A percentile compares a stretch with the other conserved stretches of the same genome.
Evolutionary conservation across 2,888 invertebrate genomes (phyloP).

Genomic region (Limenitis camilla): DNA sequence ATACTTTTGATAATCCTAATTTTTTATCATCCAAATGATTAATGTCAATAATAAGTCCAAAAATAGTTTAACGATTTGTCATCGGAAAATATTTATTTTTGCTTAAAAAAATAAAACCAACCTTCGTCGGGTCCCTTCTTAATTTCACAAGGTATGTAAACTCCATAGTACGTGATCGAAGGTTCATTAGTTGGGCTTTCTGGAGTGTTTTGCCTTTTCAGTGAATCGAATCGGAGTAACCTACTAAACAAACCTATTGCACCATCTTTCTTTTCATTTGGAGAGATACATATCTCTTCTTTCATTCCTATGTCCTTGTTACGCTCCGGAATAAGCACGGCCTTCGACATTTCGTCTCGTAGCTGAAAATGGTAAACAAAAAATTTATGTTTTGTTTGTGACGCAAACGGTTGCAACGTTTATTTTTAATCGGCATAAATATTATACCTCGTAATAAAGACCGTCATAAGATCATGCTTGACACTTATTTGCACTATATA

Average conservation of each 20-base stretch:
- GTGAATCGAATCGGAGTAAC: constrained; percentile 52
- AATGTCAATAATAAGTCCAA: no score
- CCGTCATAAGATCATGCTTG: constrained; percentile 59
- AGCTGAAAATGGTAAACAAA: constrained; percentile 59
- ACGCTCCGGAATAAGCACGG: constrained; percentile 57
- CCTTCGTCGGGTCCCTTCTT: constrained; percentile 71
- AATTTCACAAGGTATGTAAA: constrained; percentile 71
- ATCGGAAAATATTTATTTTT: no score
- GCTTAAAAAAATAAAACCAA: constrained; percentile 27
- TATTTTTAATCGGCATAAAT: constrained; percentile 46
- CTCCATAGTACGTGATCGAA: constrained; percentile 58
- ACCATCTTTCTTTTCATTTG: constrained; percentile 57
- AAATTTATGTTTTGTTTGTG: constrained; percentile 60
- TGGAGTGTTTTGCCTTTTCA: constrained; percentile 40
- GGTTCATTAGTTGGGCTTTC: constrained; percentile 52
- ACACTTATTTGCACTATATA: neutral
- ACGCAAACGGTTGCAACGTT: constrained; percentile 54
- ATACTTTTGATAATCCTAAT: no score
- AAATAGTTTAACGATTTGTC: no score
- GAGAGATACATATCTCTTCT: constrained; percentile 55
- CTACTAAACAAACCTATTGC: constrained; percentile 58
- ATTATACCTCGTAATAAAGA: constrained; percentile 39
- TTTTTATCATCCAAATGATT: no score
- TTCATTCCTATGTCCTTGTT: constrained; percentile 56
- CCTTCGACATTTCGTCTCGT: constrained; percentile 61